Conservation (phyloP, 2,888 invertebrate genomes). For the Omphaloscelis lunosa region DNA sequence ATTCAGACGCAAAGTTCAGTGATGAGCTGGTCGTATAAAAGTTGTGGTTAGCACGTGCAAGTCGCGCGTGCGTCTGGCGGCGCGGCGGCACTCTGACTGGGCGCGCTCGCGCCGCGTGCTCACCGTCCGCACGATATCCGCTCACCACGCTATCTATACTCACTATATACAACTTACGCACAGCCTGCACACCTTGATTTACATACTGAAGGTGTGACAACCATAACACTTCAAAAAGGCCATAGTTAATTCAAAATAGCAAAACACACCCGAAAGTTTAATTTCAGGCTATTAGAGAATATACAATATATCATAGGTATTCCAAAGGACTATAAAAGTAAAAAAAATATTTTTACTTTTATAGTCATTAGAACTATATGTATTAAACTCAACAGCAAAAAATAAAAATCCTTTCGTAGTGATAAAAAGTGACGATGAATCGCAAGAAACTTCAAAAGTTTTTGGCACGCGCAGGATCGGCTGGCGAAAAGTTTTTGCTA, state of each 20-base stretch:
- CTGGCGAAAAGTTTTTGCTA: conserved; percentile 53
- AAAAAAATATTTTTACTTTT: not conserved
- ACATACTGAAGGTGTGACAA: conserved; percentile 77
- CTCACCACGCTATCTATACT: conserved; percentile 85
- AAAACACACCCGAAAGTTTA: conserved; percentile 29
- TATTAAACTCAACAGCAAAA: conserved; percentile 18
- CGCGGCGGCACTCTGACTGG: conserved; percentile 91
- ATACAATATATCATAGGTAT: not conserved
- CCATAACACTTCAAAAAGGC: conserved; percentile 57
- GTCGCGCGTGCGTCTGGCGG: conserved; percentile 88
- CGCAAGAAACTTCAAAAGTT: conserved; percentile 55
- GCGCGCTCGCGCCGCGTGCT: conserved; percentile 88
- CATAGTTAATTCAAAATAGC: conserved; percentile 30
- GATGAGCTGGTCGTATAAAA: conserved; percentile 77
- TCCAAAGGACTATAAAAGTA: not conserved
- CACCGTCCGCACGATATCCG: conserved; percentile 87
- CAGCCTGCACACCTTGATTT: conserved; percentile 86
- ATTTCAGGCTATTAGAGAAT: not conserved
- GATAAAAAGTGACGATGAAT: conserved; percentile 52
- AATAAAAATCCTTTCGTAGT: conserved; percentile 33
- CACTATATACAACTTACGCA: conserved; percentile 75
- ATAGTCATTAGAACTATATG: not conserved
- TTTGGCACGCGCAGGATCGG: conserved; percentile 59
- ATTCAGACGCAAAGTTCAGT: conserved; percentile 79
- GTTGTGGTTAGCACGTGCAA: conserved; percentile 82